A percentile compares a stretch with the other conserved stretches of the same genome.
Conservation (phyloP, 2,888 invertebrate species). For the Theodoxus fluviatilis region DNA sequence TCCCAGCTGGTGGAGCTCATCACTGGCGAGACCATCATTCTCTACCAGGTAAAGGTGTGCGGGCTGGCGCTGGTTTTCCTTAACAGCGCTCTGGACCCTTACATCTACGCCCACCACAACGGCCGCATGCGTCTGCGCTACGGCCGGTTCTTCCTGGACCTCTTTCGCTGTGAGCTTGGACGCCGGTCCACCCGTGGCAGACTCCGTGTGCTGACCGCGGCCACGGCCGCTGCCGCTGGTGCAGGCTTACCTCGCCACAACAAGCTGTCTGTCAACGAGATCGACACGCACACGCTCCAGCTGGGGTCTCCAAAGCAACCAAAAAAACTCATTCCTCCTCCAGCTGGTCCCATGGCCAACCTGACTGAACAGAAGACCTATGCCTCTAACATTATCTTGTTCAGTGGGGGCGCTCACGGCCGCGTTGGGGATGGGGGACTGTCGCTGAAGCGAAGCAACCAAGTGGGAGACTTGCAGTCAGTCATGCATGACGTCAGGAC, state of each 20-base stretch:
- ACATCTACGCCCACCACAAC: slow-evolving; percentile 50
- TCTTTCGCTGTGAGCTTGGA: slow-evolving; percentile 34
- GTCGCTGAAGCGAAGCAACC: slow-evolving; percentile 10
- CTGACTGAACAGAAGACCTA: slow-evolving; percentile 19
- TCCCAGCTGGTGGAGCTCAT: slow-evolving; percentile 48
- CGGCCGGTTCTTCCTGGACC: slow-evolving; percentile 33
- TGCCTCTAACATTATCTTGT: slow-evolving; percentile 21
- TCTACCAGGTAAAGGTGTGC: slow-evolving; percentile 55
- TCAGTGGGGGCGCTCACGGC: slow-evolving; percentile 6
- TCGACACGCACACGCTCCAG: slow-evolving; percentile 23
- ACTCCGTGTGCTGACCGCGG: no score
- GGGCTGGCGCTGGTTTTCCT: slow-evolving; percentile 55
- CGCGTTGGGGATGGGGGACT: not conserved
- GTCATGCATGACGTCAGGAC: slow-evolving; percentile 30
- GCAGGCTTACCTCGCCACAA: no score
- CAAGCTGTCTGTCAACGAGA: slow-evolving; percentile 17
- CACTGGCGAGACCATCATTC: slow-evolving; percentile 49
- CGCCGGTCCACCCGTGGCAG: no score
- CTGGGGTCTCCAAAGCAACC: slow-evolving; percentile 24
- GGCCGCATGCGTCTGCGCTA: slow-evolving; percentile 43
- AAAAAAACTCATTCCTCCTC: slow-evolving; percentile 1
- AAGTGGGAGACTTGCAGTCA: slow-evolving; percentile 22
- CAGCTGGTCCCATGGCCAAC: not conserved
- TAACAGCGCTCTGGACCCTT: slow-evolving; percentile 53
- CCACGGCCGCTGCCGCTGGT: no score